These are phyloP conservation scores for Actinopyga echinites DNA, from an alignment of 53 echinoderm and acorn worm genomes.

Conservation along the genomic window DNA sequence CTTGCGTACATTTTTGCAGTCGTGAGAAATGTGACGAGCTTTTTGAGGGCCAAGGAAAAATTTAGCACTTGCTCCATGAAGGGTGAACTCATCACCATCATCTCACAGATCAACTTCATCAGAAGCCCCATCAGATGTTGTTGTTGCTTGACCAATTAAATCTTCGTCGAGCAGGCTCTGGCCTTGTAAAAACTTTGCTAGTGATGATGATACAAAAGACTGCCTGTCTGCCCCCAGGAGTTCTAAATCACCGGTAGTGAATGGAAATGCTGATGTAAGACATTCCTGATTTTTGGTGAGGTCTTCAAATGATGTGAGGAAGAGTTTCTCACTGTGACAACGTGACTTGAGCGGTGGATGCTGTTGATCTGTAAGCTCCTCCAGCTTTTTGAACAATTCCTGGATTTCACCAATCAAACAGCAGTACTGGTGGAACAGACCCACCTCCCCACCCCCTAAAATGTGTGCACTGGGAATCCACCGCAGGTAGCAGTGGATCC, in stretches of 20 bases:
- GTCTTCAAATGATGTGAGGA: slow-evolving; percentile 68
- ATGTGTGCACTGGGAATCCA: slow-evolving; percentile 96
- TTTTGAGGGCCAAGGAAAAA: too few relatives aligned
- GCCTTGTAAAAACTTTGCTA: slow-evolving; percentile 87
- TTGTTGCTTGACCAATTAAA: not conserved
- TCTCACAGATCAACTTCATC: slow-evolving; percentile 60
- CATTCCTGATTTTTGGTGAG: slow-evolving; percentile 59
- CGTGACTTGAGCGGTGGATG: slow-evolving; percentile 64
- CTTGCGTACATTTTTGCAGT: too few relatives aligned
- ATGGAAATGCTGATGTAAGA: slow-evolving; percentile 95
- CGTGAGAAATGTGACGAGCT: too few relatives aligned
- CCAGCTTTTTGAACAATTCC: slow-evolving; percentile 77
- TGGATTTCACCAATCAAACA: slow-evolving; percentile 92
- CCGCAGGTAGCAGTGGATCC: slow-evolving; percentile 86
- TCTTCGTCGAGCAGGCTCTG: slow-evolving; percentile 88
- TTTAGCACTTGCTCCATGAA: too few relatives aligned
- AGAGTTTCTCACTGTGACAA: slow-evolving; percentile 75
- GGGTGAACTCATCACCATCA: not conserved
- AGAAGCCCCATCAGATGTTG: slow-evolving; percentile 39
- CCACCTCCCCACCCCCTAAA: slow-evolving; percentile 76
- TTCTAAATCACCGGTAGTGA: slow-evolving; percentile 83
- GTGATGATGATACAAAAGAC: slow-evolving; percentile 84
- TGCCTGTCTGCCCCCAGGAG: slow-evolving; percentile 85
- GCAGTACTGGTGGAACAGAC: slow-evolving; percentile 91
- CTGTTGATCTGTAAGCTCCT: slow-evolving; percentile 58